Evolutionary conservation across 2,113 vertebrate species (phyloP).

Genomic region (Phrynosoma blainvillii): DNA sequence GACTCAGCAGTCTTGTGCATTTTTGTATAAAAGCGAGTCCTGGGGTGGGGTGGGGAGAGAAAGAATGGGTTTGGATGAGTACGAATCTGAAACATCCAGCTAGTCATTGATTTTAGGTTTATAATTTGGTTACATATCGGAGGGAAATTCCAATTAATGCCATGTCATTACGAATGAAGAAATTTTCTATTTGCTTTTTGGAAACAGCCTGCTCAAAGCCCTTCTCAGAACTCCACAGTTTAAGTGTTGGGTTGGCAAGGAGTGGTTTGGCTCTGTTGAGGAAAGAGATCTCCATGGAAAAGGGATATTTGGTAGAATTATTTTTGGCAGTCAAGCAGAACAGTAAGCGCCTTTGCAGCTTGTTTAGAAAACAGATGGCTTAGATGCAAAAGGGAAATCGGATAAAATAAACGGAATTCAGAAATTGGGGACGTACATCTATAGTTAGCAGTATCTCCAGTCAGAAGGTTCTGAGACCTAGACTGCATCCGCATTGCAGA

Average conservation of each 20-base stretch:
- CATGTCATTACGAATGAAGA: neutral
- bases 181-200: too few relatives aligned
- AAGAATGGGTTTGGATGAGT: neutral
- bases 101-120: too few relatives aligned
- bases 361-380: neutral
- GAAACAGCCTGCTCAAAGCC: too few relatives aligned
- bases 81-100: neutral
- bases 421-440: too few relatives aligned
- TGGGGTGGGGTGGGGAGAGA: neutral
- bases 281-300: neutral
- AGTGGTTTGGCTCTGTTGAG: too few relatives aligned
- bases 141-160: neutral
- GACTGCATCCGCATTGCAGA: too few relatives aligned
- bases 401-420: neutral
- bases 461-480: too few relatives aligned
- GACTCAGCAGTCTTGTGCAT: neutral
- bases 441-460: too few relatives aligned
- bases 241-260: neutral
- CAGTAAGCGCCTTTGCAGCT: too few relatives aligned
- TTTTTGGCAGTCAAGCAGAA: neutral
- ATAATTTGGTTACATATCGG: too few relatives aligned
- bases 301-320: too few relatives aligned
- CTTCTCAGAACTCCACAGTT: too few relatives aligned
- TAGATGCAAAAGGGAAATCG: neutral
- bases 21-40: neutral